Percentiles rank a stretch among this genome's conserved stretches.
These are phyloP conservation scores for Eurois occulta DNA, from an alignment of 2,888 invertebrate genomes.

Conservation along the genomic window DNA sequence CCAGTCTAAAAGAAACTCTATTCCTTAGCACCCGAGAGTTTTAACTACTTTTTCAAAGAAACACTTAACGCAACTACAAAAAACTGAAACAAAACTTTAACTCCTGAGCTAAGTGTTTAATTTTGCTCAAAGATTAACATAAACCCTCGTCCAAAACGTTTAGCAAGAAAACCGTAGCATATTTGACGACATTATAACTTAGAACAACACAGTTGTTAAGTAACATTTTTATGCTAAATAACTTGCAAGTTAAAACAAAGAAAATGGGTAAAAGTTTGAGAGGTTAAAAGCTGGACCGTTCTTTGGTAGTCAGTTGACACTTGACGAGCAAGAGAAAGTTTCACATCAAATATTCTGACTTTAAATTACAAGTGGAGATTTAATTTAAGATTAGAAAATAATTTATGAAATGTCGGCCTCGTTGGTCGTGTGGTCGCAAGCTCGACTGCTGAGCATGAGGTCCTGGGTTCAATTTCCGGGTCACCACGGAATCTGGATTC, in stretches of 20 bases:
- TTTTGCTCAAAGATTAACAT: constrained; percentile 45
- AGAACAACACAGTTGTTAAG: constrained; percentile 44
- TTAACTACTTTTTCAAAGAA: constrained; percentile 1
- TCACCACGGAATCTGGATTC: too few species aligned
- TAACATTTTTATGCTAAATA: constrained; percentile 55
- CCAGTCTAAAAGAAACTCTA: not conserved
- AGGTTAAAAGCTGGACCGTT: not conserved
- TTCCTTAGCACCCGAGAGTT: not conserved
- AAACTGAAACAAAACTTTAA: constrained; percentile 8
- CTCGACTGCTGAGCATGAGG: too few species aligned
- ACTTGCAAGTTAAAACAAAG: constrained; percentile 47
- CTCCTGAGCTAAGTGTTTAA: constrained; percentile 41
- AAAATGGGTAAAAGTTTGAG: constrained; percentile 32
- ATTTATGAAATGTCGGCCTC: not conserved
- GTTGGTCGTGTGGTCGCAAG: too few species aligned
- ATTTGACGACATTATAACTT: constrained; percentile 56
- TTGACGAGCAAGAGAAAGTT: constrained; percentile 8
- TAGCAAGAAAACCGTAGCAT: constrained; percentile 50
- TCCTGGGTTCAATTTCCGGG: too few species aligned
- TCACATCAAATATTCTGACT: not conserved
- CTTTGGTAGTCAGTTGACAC: constrained; percentile 9
- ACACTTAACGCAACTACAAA: constrained; percentile 3
- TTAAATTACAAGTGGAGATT: not conserved
- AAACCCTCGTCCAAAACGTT: constrained; percentile 33
- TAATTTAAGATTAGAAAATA: not conserved